Conservation (phyloP, 2,888 invertebrate species). For the Lepeophtheirus nordmannii region DNA sequence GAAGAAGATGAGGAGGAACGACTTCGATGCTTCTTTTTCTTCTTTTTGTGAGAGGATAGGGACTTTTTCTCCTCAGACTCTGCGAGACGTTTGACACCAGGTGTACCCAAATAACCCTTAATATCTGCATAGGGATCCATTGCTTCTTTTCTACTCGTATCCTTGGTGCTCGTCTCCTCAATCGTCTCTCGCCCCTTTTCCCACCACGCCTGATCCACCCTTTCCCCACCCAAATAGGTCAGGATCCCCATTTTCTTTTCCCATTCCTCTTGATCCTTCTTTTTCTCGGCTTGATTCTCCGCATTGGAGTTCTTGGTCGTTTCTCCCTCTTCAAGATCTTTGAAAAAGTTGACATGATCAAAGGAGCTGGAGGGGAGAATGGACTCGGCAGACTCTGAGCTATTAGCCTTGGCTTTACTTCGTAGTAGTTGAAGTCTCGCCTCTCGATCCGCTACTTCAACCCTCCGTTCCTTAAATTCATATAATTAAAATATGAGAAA, state of each 20-base stretch:
- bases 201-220: conserved; percentile 27
- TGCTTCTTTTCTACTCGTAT: conserved; percentile 40
- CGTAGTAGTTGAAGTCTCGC: conserved; percentile 43
- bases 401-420: conserved; percentile 21
- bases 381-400: neutral
- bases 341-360: conserved; percentile 68
- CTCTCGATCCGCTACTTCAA: conserved; percentile 52
- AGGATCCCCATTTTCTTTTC: conserved; percentile 93
- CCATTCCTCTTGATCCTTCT: conserved; percentile 82
- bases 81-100: conserved; percentile 11
- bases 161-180: conserved; percentile 47
- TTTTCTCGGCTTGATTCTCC: conserved; percentile 75
- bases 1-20: conserved; percentile 28
- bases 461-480: neutral
- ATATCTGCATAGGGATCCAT: conserved; percentile 60
- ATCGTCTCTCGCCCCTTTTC: conserved; percentile 33
- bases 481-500: neutral
- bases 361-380: conserved; percentile 16
- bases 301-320: conserved; percentile 52
- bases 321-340: conserved; percentile 59
- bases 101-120: conserved; percentile 40
- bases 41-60: conserved; percentile 27
- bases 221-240: conserved; percentile 61
- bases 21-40: conserved; percentile 32
- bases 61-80: conserved; percentile 26